A percentile compares a stretch with the other conserved stretches of the same genome.
These are phyloP conservation scores for Hippocampus barbouri DNA, from an alignment of 2,113 vertebrate species.

Conservation along the genomic window DNA sequence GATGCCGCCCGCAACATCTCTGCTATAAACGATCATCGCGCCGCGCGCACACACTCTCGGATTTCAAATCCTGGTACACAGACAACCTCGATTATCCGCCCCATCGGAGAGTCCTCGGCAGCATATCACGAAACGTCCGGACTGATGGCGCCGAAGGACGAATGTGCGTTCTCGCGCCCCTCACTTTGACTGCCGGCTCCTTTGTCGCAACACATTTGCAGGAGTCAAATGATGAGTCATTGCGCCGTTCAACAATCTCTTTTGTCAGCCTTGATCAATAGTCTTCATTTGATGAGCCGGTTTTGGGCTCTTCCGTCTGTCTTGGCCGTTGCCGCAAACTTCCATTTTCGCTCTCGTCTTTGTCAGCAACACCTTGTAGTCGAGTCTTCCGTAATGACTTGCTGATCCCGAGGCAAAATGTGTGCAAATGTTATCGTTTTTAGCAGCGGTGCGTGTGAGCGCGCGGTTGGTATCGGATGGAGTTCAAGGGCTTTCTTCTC, in stretches of 20 bases:
- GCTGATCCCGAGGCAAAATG: neutral
- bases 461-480: neutral
- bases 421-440: neutral
- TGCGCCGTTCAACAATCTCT: neutral
- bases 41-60: conserved; percentile 35
- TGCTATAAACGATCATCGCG: conserved; percentile 34
- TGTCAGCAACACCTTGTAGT: neutral
- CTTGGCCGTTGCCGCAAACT: too few species aligned
- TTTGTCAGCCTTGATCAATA: too few species aligned
- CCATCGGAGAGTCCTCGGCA: conserved; percentile 49
- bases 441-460: neutral
- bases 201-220: conserved; percentile 20
- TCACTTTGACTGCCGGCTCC: conserved; percentile 21
- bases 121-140: conserved; percentile 44
- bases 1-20: conserved; percentile 39
- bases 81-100: conserved; percentile 58
- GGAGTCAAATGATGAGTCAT: conserved; percentile 12
- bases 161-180: conserved; percentile 15
- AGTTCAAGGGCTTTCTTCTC: neutral
- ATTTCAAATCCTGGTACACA: conserved; percentile 34
- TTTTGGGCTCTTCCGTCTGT: too few species aligned
- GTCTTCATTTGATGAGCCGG: too few species aligned
- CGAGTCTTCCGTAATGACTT: neutral
- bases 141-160: conserved; percentile 61
- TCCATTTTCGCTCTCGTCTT: neutral